Conservation (phyloP, 1,140 invertebrate species). For the Aphidius gifuensis region DNA sequence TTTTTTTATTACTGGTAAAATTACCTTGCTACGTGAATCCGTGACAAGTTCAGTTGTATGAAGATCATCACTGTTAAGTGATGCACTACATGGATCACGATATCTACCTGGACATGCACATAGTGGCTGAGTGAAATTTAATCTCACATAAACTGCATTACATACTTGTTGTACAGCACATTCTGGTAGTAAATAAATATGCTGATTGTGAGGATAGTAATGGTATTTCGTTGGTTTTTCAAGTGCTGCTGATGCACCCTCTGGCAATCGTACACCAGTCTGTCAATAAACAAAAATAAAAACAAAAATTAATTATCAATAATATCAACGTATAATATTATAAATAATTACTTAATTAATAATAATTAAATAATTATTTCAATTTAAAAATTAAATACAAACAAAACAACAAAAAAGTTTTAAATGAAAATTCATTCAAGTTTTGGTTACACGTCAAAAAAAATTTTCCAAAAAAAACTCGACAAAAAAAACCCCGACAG, state of each 20-base stretch:
- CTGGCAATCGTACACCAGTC: conserved; percentile 69
- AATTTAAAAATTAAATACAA: conserved; percentile 3
- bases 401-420: not conserved
- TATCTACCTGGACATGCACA: conserved; percentile 83
- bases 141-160: conserved; percentile 85
- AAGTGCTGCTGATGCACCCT: conserved; percentile 63
- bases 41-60: conserved; percentile 87
- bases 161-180: conserved; percentile 91
- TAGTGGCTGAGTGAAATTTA: conserved; percentile 89
- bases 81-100: conserved; percentile 85
- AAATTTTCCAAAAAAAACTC: too few species aligned
- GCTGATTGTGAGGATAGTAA: conserved; percentile 91
- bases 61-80: conserved; percentile 81
- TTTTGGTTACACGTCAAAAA: too few species aligned
- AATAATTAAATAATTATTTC: too few species aligned
- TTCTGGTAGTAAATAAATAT: conserved; percentile 85
- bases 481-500: too few species aligned
- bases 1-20: not conserved
- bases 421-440: not conserved
- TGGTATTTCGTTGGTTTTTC: conserved; percentile 88
- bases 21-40: conserved; percentile 76
- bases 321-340: not conserved
- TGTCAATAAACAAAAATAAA: conserved; percentile 52
- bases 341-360: not conserved
- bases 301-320: not conserved